Evolutionary conservation across 2,888 invertebrate genomes (phyloP), one percentile per base, ranked within the genome.

Genomic region (Limnephilus marmoratus): DNA sequence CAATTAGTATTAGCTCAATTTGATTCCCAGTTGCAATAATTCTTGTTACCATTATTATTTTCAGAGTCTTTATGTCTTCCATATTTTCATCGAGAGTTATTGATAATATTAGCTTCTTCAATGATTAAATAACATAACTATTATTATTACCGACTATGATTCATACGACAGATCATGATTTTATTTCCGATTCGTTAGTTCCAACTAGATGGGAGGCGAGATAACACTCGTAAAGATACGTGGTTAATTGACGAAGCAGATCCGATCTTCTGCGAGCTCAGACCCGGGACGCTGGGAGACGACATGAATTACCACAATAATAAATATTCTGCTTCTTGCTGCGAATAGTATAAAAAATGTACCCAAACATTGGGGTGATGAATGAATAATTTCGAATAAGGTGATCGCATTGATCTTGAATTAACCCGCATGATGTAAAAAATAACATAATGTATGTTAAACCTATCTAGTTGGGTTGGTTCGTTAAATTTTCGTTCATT

Each of bases 141-240:
- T 3, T 82, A 34, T 37, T 37, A 87, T 31, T 53, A 87, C 29
- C 24, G 31, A 0, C 49, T 18, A 37, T 89, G 81, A 89, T 80
- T 89, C 88, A 89, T 15, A n/a, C 81, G 80, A 34, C 80, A 89
- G 80, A 81, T 37, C 80, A 89, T 80, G 80, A 89, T 80, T 89
- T 89, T 81, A 53, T 90, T 90, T 90, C 90, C 90, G 90, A 90
- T 90, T 90, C 90, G 90, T 90, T 90, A 90, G 90, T 12, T 82
- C 29, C 90, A 31, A 18, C n/a, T 31, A 49, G 88, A 81, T 45
- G 86, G 49, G 45, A 45, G 49, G 88, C 31, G 80, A 81, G 90
- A 90, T 90, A 31, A 81, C 12, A 31, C 41, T 90, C 12, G 45
- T 81, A 41, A 81, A 90, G 80, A 80, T 29, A 89, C 24, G 13